Base-by-base conservation (phyloP, 2,888 invertebrate species). In the Caenorhabditis imperialis region DNA sequence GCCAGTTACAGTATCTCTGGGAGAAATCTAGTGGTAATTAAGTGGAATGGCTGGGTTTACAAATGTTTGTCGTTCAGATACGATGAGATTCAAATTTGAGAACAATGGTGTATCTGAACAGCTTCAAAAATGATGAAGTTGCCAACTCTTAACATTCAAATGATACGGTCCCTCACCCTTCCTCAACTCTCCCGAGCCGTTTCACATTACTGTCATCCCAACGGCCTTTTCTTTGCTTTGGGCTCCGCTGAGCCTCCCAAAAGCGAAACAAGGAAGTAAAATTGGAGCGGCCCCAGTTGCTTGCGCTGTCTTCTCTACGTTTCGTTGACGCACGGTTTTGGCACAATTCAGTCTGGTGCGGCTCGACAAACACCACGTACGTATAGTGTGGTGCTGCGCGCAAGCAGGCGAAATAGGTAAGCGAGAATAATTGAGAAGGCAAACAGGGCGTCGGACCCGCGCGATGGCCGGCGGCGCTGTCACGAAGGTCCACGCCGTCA, bases 331-430 rank as follows among this genome's bases (percentile, higher is more conserved):
- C 67, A 67, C 67, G 67, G 67, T 51, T 67, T 57, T 67, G 67
- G 57, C 67, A 67, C 67, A 67, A 67, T 57, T 67, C 67, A 35
- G 42, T 50, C 48, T 55, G 57, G 67, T 51, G 67, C 55, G 65
- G 55, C 57, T 67, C 67, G 35, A 67, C 67, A 67, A 67, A 67
- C 67, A 67, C 67, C 67, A 67, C 67, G 67, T 67, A 67, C 67
- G 67, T 67, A 67, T 67, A 55, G 67, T 67, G 57, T 57, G 55
- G 55, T 45, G n/a, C n/a, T n/a, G 53, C 40, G 65, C 55, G 57
- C 44, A 57, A 65, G 55, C 57, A 54, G 50, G 50, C 67, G 50
- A 67, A 67, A 67, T 67, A 67, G 51, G 67, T 67, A 67, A 67
- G 57, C 67, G 67, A 57, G 67, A 67, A 67, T 67, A 67, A 67